Base-by-base conservation (phyloP, 2,888 invertebrate species). In the Drosophila prolongata region DNA sequence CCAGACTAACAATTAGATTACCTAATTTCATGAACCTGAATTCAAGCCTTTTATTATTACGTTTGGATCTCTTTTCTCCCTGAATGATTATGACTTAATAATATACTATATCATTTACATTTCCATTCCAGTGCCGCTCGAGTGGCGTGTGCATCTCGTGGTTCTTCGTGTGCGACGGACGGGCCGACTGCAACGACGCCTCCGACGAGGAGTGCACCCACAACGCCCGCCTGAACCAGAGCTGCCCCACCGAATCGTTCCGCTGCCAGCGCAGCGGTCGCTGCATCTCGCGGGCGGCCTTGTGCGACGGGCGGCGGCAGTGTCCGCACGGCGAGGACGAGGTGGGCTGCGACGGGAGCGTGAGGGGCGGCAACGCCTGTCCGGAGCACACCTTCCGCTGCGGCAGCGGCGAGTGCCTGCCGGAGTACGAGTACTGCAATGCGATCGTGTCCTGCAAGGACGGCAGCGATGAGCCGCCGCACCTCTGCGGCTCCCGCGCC, bases 391-490 rank as follows among this genome's bases (percentile, higher is more conserved):
- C 97, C 13, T 97, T 97, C 93, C 95, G 96, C 66, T 97, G 97
- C 91, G 94, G 94, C 76, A 96, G 96, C 80, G 97, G 97, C 27
- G 96, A 96, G 90, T 98, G 97, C 89, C 92, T 97, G 66, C 97
- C 97, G 0, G 97, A 97, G 88, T 97, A 97, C 90, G 97, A 97
- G 91, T 97, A 97, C 92, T 98, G 98, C 92, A 98, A 98, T 92
- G 97, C 97, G 6, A 96, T 97, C 60, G 94, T 96, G 55, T 95
- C 95, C 69, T 97, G 97, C 92, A 94, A 95, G 80, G 98, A 98
- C 91, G 97, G 95, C n/a, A 97, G 96, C 70, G 98, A 98, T 90
- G 98, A 98, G 91, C 96, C 96, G 0, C 94, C 95, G n/a, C 95
- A 95, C 88, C 93, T 96, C 16, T 97, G 97, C 90, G 93, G 92